Base-by-base conservation (phyloP, 2,888 invertebrate genomes). In the Archips crataeganus region DNA sequence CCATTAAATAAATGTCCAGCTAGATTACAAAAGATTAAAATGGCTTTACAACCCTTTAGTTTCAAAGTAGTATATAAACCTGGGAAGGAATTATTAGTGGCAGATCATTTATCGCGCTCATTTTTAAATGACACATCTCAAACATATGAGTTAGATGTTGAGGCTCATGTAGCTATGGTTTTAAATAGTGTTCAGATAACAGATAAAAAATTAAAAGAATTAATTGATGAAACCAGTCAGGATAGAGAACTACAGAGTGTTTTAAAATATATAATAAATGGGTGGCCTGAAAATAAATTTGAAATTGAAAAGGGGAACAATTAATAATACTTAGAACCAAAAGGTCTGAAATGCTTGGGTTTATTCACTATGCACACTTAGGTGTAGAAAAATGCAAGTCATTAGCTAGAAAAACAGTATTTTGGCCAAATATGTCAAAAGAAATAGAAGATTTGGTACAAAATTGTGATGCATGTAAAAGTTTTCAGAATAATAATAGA, bases 231-330 rank as follows among this genome's bases (percentile, higher is more conserved):
- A 61, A 61, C 60, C 9, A 61, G 36, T 0, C 39, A 61, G n/a
- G 63, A 64, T 34, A 47, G 9, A 32, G 63, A 49, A 9, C 49
- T 47, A 10, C 63, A 64, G 13, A 10, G 47, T 34, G 47, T 64
- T 8, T 47, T 64, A 6, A 64, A 64, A 64, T 64, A 64, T 64
- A 49, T 64, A 34, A 13, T 63, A 10, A 63, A 63, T 63, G 63
- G 32, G 0, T 47, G 63, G 63, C 63, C 63, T 4, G 8, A 47
- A 2, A 47, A 23, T 47, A 63, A 63, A 54, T 23, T 4, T 54
- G 54, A 54, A 23, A 54, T 39, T 39, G 60, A 63, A 15, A n/a
- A n/a, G 59, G 59, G 5, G n/a, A n/a, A n/a, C 60, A 60, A 39
- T 13, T 60, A 60, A n/a, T 60, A 60, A 39, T 60, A 60, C 60